Conservation (phyloP, 1,140 invertebrate species). For the Drosophila gunungcola region DNA sequence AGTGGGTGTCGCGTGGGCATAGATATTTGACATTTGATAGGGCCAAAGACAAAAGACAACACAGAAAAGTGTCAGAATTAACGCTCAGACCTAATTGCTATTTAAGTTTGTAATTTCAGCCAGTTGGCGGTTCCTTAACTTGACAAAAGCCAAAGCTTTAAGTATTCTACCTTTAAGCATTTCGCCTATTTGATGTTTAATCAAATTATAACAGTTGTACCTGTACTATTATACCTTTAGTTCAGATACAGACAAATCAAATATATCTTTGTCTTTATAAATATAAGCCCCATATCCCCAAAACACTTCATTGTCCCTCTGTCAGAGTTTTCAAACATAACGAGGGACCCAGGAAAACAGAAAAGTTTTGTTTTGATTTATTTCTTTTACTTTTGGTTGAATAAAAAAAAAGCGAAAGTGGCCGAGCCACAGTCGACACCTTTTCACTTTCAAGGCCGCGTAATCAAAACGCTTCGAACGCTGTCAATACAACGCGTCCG, state of each 20-base stretch:
- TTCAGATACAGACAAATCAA: background rate
- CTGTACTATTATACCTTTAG: too few species aligned
- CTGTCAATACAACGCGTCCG: slow-evolving; percentile 49
- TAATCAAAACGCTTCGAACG: slow-evolving; percentile 64
- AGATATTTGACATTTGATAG: slow-evolving; percentile 65
- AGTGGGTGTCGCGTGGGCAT: slow-evolving; percentile 61
- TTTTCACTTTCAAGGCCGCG: slow-evolving; percentile 84
- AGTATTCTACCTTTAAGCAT: background rate
- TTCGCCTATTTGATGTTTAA: too few species aligned
- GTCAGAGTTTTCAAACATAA: background rate
- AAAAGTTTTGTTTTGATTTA: slow-evolving; percentile 28
- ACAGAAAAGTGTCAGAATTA: slow-evolving; percentile 60
- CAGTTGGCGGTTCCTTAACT: slow-evolving; percentile 12
- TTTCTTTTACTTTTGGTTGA: slow-evolving; percentile 6
- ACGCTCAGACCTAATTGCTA: slow-evolving; percentile 60
- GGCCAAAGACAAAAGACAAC: slow-evolving; percentile 8
- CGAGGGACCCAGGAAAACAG: background rate
- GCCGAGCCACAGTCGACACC: slow-evolving; percentile 66
- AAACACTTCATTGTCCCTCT: slow-evolving; percentile 15
- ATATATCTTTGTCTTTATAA: background rate
- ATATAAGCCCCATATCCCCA: background rate
- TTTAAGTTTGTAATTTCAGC: slow-evolving; percentile 61
- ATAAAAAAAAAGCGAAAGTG: slow-evolving; percentile 81
- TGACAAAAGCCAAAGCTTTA: background rate
- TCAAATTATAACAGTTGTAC: background rate